Percentiles rank a stretch among this genome's conserved stretches.
These are phyloP conservation scores for Pygocentrus nattereri DNA, from an alignment of 2,797 vertebrate genomes.

Conservation along the genomic window DNA sequence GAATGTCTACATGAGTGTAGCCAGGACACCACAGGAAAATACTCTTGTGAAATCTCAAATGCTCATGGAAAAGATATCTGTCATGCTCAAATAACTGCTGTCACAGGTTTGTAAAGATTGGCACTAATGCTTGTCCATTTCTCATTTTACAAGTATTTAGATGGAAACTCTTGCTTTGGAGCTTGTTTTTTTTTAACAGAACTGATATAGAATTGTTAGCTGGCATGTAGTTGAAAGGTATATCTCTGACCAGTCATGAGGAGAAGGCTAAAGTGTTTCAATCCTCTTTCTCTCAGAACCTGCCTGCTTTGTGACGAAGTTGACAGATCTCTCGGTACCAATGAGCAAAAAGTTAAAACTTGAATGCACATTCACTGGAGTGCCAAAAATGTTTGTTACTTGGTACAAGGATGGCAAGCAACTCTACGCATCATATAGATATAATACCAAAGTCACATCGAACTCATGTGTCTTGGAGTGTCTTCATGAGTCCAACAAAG, in stretches of 20 bases:
- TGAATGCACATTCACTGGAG: slow-evolving; percentile 81
- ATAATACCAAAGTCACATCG: slow-evolving; percentile 47
- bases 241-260: neutral
- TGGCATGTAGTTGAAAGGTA: neutral
- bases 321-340: slow-evolving; percentile 36
- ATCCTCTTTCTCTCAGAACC: slow-evolving; percentile 40
- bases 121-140: neutral
- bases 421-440: slow-evolving; percentile 80
- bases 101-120: slow-evolving; percentile 35
- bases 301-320: slow-evolving; percentile 39
- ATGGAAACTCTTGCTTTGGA: neutral
- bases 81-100: slow-evolving; percentile 25
- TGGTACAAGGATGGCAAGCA: slow-evolving; percentile 86
- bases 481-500: slow-evolving; percentile 39
- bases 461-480: slow-evolving; percentile 46
- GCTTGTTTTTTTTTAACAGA: neutral
- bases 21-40: slow-evolving; percentile 34
- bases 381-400: slow-evolving; percentile 80
- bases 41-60: slow-evolving; percentile 79
- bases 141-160: neutral
- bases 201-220: neutral
- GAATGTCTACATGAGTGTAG: slow-evolving; percentile 33
- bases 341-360: slow-evolving; percentile 76
- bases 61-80: slow-evolving; percentile 58
- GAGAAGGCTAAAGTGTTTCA: neutral